A percentile compares a stretch with the other conserved stretches of the same genome.
These are phyloP conservation scores for Centrocercus urophasianus DNA, from an alignment of 2,113 vertebrate genomes.

Conservation along the genomic window DNA sequence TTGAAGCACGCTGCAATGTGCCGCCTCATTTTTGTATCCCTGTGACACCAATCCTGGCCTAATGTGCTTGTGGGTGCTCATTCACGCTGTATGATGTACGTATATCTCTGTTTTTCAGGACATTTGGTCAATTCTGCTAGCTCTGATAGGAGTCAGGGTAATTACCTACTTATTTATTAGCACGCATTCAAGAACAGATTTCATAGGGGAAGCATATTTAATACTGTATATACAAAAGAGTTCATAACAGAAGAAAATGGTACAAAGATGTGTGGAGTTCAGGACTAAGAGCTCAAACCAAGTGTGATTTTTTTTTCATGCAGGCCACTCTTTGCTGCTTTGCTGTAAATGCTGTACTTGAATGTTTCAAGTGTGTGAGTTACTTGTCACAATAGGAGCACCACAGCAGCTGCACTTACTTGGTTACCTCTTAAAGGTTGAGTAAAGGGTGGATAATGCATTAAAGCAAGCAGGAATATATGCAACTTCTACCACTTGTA, in stretches of 20 bases:
- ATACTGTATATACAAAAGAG: neutral
- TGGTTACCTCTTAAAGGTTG: neutral
- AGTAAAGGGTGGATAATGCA: neutral
- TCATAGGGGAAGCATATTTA: neutral
- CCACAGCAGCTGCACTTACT: neutral
- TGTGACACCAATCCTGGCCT: neutral
- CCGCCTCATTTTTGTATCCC: neutral
- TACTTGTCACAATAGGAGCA: neutral
- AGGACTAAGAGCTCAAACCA: neutral
- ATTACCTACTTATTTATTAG: constrained; percentile 30
- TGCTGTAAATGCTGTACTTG: neutral
- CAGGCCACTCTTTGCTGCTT: neutral
- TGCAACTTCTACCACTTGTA: constrained; percentile 36
- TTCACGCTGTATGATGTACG: neutral
- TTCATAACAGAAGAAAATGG: neutral
- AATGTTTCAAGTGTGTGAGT: neutral
- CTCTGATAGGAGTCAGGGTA: neutral
- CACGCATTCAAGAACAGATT: neutral
- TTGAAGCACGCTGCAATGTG: neutral
- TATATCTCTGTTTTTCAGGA: neutral
- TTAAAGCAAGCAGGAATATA: neutral
- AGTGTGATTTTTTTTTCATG: neutral
- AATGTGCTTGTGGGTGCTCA: neutral
- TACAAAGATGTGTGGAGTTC: neutral
- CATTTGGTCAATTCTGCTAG: neutral